These are phyloP conservation scores for Lontra canadensis DNA, from an alignment of 2,113 vertebrate genomes.

Conservation along the genomic window DNA sequence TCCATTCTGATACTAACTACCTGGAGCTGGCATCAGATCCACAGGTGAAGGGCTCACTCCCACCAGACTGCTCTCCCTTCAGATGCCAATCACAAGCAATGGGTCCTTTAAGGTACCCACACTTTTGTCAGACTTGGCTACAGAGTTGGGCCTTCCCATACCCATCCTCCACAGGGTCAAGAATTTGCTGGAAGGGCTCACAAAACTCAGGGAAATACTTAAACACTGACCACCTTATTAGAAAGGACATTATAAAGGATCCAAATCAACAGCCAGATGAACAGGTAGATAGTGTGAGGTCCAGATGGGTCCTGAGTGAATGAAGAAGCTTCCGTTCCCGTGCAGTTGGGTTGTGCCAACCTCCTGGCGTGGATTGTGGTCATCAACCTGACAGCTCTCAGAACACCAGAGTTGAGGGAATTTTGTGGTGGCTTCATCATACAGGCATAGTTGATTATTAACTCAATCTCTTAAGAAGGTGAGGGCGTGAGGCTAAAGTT, in stretches of 20 bases:
- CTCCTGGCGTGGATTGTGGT: neutral
- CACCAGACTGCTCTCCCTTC: neutral
- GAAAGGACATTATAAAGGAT: neutral
- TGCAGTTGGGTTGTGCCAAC: neutral
- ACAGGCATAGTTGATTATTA: rapidly evolving
- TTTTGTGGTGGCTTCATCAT: neutral
- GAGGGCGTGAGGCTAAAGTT: neutral
- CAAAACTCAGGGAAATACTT: neutral
- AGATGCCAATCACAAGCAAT: neutral
- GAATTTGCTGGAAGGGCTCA: neutral
- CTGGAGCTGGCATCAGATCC: neutral
- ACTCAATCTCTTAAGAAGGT: neutral
- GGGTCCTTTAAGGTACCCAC: neutral
- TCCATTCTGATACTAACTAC: neutral
- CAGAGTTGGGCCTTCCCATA: neutral
- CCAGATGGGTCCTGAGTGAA: neutral
- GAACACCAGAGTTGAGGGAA: neutral
- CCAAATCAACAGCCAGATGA: neutral
- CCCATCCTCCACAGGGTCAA: neutral
- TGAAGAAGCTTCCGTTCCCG: rapidly evolving
- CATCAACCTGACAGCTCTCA: neutral
- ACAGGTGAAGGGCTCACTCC: neutral
- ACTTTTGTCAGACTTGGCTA: neutral
- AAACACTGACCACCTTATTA: neutral
- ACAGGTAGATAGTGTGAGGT: neutral